Base-by-base conservation (phyloP, 2,888 invertebrate genomes). In the Morinoia aosen region DNA sequence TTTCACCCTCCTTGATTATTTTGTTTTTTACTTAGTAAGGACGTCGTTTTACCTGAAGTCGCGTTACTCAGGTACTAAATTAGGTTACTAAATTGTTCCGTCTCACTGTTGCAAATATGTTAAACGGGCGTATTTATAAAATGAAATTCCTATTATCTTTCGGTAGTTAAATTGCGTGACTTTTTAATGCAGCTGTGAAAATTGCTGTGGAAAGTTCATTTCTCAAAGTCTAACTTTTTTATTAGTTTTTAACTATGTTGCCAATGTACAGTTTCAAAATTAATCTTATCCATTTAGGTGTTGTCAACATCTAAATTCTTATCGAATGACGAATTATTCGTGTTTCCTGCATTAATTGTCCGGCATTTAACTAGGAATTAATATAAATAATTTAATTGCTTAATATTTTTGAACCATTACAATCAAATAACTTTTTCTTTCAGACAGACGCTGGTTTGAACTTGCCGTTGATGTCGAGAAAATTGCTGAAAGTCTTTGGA, bases 361-460 rank as follows among this genome's bases (percentile, higher is more conserved):
- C 25, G 14, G 12, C 25, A 19, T 19, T 19, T 19, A 64, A 64
- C 12, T 64, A 25, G 12, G 25, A 12, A 64, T 16, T 58, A 58
- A 58, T 16, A 16, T 64, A 12, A 64, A 64, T 64, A 12, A 5
- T 64, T 12, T 64, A 64, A 58, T 19, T 64, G 64, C 25, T 64
- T 5, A 25, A 64, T 64, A 19, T 64, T 19, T 64, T 64, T 64
- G 64, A 64, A 64, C 25, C 25, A 19, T 64, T 19, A 12, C n/a
- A n/a, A n/a, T n/a, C 64, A 25, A 25, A 5, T 64, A 7, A 19
- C 25, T 12, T 64, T 11, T 25, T 64, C 64, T 16, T 25, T n/a
- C 16, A 95, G 95, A 58, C 88, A 8, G 95, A 95, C 12, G 95
- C 94, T 12, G 76, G 57, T 1, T 93, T 95, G 57, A 95, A 95